These are phyloP conservation scores for Noctua comes DNA, from an alignment of 2,888 invertebrate species.

Conservation along the genomic window DNA sequence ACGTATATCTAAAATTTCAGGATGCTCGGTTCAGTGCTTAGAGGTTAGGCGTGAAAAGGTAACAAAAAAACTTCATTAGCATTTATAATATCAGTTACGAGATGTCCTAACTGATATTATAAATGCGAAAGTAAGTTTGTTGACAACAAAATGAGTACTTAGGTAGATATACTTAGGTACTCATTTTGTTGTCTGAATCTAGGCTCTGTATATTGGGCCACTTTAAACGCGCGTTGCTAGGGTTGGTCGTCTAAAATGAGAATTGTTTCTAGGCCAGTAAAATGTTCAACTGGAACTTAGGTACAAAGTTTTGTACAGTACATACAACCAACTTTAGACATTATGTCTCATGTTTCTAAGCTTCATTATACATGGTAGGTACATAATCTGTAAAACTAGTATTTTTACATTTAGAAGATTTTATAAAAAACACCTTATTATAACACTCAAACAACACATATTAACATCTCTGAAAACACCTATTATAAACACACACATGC, in stretches of 20 bases:
- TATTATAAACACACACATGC: conserved; percentile 42
- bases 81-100: too few relatives aligned
- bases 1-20: too few relatives aligned
- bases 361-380: background rate
- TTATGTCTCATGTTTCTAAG: background rate
- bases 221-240: conserved; percentile 36
- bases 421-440: background rate
- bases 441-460: background rate
- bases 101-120: too few relatives aligned
- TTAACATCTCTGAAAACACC: conserved; percentile 16
- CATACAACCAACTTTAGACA: background rate
- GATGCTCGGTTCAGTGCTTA: too few relatives aligned
- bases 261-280: conserved; percentile 25
- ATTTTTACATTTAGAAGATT: background rate
- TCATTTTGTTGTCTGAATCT: conserved; percentile 19
- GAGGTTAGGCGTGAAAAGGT: too few relatives aligned
- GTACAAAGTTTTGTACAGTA: background rate
- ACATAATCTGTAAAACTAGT: conserved; percentile 7
- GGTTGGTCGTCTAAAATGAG: conserved; percentile 17
- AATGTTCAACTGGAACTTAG: conserved; percentile 7
- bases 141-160: too few relatives aligned
- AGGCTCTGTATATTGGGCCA: conserved; percentile 22
- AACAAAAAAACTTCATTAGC: too few relatives aligned
- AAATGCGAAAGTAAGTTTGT: too few relatives aligned
- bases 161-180: background rate